Conservation (phyloP, 1,140 invertebrate genomes). For the Anoplophora glabripennis region DNA sequence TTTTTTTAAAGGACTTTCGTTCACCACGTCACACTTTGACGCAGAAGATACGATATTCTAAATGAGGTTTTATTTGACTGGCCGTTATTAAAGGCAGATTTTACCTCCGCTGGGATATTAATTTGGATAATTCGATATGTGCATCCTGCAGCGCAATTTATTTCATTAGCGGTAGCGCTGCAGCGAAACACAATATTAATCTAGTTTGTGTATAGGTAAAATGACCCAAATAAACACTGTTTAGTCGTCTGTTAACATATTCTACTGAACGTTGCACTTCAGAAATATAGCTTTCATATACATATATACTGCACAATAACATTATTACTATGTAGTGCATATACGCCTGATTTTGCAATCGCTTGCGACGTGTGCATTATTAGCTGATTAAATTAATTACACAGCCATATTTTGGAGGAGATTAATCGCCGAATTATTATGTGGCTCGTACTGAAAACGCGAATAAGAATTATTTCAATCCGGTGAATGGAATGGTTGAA, state of each 20-base stretch:
- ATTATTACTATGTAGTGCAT: too few relatives aligned
- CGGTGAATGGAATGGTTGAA: too few relatives aligned
- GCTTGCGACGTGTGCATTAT: too few relatives aligned
- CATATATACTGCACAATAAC: too few relatives aligned
- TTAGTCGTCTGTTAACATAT: slow-evolving; percentile 20
- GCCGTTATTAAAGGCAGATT: background rate
- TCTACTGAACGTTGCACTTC: slow-evolving; percentile 11
- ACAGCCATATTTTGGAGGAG: too few relatives aligned
- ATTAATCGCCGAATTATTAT: too few relatives aligned
- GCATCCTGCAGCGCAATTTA: slow-evolving; percentile 15
- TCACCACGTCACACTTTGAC: background rate
- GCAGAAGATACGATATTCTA: slow-evolving; percentile 1
- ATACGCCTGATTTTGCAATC: too few relatives aligned
- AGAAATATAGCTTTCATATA: slow-evolving; percentile 14
- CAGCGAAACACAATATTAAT: slow-evolving; percentile 19
- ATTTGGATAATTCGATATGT: slow-evolving; percentile 15
- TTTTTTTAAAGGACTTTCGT: too few relatives aligned
- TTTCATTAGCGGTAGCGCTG: slow-evolving; percentile 16
- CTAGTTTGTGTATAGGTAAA: slow-evolving; percentile 19
- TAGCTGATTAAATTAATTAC: too few relatives aligned
- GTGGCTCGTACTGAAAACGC: too few relatives aligned
- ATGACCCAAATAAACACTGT: slow-evolving; percentile 18
- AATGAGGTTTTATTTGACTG: background rate
- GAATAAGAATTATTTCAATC: too few relatives aligned
- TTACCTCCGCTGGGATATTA: slow-evolving; percentile 5